These are phyloP conservation scores for Oegoconia quadripuncta DNA, from an alignment of 2,888 invertebrate genomes.

Conservation along the genomic window DNA sequence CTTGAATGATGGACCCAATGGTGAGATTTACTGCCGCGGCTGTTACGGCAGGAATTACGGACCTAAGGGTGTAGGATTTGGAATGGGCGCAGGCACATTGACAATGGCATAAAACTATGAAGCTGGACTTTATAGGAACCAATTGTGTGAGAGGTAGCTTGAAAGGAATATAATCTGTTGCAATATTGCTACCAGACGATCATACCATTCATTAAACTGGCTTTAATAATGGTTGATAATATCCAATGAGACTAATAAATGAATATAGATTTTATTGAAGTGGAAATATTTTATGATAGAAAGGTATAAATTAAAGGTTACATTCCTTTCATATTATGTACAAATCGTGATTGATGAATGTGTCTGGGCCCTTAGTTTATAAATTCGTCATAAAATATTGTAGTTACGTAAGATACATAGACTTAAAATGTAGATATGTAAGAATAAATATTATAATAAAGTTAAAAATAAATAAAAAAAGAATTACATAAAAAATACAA, in stretches of 20 bases:
- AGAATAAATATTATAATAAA: constrained; percentile 40
- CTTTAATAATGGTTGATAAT: constrained; percentile 76
- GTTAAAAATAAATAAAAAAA: constrained; percentile 33
- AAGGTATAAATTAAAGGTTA: constrained; percentile 78
- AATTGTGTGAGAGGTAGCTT: constrained; percentile 54
- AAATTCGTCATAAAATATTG: constrained; percentile 74
- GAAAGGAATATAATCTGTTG: constrained; percentile 66
- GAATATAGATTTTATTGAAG: constrained; percentile 43
- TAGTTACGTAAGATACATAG: constrained; percentile 62
- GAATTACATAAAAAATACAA: constrained; percentile 32
- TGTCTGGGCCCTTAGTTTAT: constrained; percentile 79
- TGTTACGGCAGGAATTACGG: constrained; percentile 94
- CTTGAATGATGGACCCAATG: constrained; percentile 94
- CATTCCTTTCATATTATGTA: constrained; percentile 76
- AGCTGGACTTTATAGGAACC: constrained; percentile 70
- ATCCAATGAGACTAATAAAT: constrained; percentile 65
- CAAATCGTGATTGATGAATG: constrained; percentile 67
- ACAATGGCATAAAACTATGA: constrained; percentile 87
- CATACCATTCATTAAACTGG: constrained; percentile 77
- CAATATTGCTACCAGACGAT: constrained; percentile 59
- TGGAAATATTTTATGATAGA: constrained; percentile 69
- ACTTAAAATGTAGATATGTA: constrained; percentile 59
- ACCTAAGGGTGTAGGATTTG: constrained; percentile 93
- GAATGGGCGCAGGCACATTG: constrained; percentile 93
- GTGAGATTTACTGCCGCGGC: constrained; percentile 95